phyloP scores from a whole-genome alignment of 2,113 vertebrate species.

The Nothoprocta pentlandii region DNA sequence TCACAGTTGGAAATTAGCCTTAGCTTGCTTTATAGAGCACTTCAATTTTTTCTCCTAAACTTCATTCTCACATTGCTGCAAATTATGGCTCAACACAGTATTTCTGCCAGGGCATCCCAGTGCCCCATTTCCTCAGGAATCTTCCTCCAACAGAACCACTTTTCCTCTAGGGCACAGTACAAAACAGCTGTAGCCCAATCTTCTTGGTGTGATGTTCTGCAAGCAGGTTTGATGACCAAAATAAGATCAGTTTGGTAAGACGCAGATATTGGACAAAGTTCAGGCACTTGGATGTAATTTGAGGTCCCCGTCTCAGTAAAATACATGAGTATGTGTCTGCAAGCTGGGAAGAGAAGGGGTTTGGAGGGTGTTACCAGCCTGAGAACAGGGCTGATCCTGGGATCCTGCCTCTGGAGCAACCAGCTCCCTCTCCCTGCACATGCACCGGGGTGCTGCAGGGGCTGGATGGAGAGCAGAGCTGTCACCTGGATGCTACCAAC shows the following conservation, averaged over 20 bases:
- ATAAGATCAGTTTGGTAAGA: neutral
- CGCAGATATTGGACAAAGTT: neutral
- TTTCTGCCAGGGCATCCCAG: neutral
- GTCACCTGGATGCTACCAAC: neutral
- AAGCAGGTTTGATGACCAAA: too few relatives aligned
- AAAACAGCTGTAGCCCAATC: neutral
- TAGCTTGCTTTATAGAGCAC: neutral
- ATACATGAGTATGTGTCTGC: accelerated
- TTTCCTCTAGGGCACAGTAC: neutral
- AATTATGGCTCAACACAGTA: neutral
- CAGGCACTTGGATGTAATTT: accelerated
- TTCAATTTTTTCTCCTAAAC: neutral
- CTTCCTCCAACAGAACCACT: neutral
- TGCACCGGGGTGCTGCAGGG: too few relatives aligned
- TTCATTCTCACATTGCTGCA: neutral
- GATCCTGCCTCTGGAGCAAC: too few relatives aligned
- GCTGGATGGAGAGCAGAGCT: neutral
- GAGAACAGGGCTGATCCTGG: neutral
- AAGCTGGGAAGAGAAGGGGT: neutral
- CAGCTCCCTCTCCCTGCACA: too few relatives aligned
- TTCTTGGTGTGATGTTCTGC: accelerated
- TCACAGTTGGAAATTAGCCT: slow-evolving; percentile 14
- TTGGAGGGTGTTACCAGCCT: neutral
- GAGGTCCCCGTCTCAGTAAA: neutral
- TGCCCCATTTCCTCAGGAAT: neutral